Percentiles rank a stretch among this genome's conserved stretches.
Conservation (phyloP, 37 sponge, comb jelly and placozoan species). For the Halichondria panicea region DNA sequence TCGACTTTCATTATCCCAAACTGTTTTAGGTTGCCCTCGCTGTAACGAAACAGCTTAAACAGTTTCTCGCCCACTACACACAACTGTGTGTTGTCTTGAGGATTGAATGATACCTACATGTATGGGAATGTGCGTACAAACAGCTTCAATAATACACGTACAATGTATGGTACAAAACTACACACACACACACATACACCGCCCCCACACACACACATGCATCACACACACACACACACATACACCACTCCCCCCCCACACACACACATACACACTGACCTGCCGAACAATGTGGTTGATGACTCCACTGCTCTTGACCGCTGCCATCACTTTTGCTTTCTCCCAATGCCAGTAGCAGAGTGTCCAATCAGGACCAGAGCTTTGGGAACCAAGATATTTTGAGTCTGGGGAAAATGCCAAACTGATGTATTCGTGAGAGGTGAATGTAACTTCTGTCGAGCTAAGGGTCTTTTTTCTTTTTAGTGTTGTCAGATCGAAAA, state of each 20-base stretch:
- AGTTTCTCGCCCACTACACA: constrained; percentile 90
- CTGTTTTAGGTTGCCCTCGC: constrained; percentile 88
- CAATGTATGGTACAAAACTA: too few relatives aligned
- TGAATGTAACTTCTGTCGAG: constrained; percentile 37
- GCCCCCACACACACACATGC: too few relatives aligned
- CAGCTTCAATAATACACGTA: too few relatives aligned
- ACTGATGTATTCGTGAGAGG: constrained; percentile 78
- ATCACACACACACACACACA: not conserved
- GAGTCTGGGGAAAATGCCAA: constrained; percentile 96
- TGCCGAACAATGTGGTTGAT: constrained; percentile 70
- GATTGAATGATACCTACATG: constrained; percentile 95
- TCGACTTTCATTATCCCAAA: constrained; percentile 84
- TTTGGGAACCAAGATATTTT: constrained; percentile 88
- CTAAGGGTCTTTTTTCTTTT: constrained; percentile 76
- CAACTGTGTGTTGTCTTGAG: constrained; percentile 93
- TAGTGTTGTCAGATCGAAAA: constrained; percentile 85
- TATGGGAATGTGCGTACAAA: not conserved
- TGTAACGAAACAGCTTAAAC: constrained; percentile 91
- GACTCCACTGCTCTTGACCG: constrained; percentile 67
- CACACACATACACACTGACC: constrained; percentile 44
- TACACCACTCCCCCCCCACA: not conserved
- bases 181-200: too few relatives aligned
- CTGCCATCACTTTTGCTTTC: constrained; percentile 90
- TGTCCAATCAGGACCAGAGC: constrained; percentile 73
- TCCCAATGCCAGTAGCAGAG: constrained; percentile 97